Conservation (phyloP, 2,797 vertebrate genomes). For the Phataginus tetradactyla region DNA sequence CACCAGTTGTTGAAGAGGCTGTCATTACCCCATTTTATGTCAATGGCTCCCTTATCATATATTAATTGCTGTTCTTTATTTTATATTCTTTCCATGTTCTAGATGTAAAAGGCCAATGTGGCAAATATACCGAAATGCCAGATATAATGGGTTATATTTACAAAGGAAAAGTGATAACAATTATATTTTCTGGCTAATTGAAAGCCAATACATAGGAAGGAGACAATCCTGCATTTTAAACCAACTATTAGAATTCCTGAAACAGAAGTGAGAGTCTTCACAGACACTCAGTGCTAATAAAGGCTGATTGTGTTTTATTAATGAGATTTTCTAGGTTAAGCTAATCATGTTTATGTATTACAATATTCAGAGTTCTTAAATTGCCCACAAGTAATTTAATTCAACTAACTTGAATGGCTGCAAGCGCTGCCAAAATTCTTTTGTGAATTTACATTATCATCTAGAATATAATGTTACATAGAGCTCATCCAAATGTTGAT, state of each 20-base stretch:
- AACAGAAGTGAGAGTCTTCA: background rate
- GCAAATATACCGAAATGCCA: background rate
- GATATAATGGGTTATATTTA: background rate
- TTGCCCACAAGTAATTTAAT: conserved; percentile 66
- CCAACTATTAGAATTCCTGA: background rate
- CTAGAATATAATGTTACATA: conserved; percentile 10
- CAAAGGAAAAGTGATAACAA: background rate
- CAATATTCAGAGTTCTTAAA: conserved; percentile 74
- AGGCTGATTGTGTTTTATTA: conserved; percentile 29
- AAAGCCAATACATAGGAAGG: background rate
- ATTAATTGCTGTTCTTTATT: background rate
- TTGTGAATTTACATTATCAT: conserved; percentile 55
- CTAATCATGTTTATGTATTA: conserved; percentile 79
- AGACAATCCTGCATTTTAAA: background rate
- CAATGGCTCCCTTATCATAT: too few species aligned
- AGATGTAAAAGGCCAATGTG: background rate
- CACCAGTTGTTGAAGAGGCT: too few species aligned
- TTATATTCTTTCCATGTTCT: background rate
- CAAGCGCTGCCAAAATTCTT: background rate
- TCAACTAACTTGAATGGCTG: background rate
- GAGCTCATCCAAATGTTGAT: conserved; percentile 28
- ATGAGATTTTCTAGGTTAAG: conserved; percentile 74
- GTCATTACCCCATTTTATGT: too few species aligned
- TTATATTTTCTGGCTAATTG: background rate
- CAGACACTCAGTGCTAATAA: background rate